Percentiles rank a stretch among this genome's conserved stretches.
phyloP scores from a whole-genome alignment of 2,113 vertebrate species.

The Aegotheles bennettii region DNA sequence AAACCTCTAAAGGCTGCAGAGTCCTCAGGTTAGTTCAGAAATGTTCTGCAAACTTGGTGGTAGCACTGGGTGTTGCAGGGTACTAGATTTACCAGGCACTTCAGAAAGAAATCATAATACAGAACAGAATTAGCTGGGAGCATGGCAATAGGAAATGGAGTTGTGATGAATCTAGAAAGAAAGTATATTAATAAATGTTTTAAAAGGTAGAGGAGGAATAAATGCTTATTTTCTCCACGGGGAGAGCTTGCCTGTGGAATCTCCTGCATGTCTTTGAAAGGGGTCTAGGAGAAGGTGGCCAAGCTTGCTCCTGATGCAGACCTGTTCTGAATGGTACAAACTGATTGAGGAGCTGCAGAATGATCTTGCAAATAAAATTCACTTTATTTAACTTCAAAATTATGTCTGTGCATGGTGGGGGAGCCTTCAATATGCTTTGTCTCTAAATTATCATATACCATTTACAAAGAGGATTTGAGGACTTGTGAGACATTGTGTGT shows the following conservation, averaged over 20 bases:
- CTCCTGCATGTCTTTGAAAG: neutral
- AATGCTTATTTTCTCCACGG: neutral
- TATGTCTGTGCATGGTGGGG: rapidly evolving
- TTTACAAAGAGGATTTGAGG: neutral
- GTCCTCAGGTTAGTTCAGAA: neutral
- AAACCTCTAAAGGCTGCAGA: neutral
- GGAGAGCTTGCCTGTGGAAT: neutral
- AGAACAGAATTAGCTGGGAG: neutral
- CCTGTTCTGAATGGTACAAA: neutral
- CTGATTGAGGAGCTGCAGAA: neutral
- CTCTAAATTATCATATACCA: neutral
- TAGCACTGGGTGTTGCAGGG: neutral
- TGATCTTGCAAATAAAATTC: neutral
- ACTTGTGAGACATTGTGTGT: neutral
- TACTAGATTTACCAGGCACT: neutral
- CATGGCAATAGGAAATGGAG: neutral
- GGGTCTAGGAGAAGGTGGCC: neutral
- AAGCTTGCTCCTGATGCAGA: neutral
- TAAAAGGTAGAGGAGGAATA: neutral
- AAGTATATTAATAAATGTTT: neutral
- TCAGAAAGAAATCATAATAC: neutral
- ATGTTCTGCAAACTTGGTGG: neutral
- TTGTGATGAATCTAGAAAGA: neutral
- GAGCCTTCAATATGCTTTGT: neutral
- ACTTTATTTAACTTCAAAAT: neutral